These are phyloP conservation scores for Aphodius sticticus DNA, from an alignment of 2,888 invertebrate species.

Conservation along the genomic window DNA sequence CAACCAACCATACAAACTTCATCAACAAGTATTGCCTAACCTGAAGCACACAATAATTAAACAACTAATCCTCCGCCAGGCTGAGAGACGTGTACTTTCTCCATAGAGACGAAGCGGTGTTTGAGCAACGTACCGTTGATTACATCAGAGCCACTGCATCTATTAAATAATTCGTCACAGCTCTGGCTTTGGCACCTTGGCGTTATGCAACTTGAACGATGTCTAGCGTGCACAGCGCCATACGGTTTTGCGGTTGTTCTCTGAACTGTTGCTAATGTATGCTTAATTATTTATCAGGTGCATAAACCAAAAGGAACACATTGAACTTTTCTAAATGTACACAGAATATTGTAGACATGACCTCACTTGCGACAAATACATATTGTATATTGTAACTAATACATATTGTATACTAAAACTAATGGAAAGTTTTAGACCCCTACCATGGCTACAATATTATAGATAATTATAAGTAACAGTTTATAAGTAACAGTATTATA, in stretches of 20 bases:
- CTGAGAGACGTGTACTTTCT: neutral
- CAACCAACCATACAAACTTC: neutral
- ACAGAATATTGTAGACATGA: neutral
- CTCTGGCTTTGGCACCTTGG: neutral
- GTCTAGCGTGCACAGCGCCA: neutral
- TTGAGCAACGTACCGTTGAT: neutral
- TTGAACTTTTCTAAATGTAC: neutral
- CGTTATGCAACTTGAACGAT: neutral
- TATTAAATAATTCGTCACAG: constrained; percentile 4
- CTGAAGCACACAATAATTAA: neutral
- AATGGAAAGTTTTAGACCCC: too few relatives aligned
- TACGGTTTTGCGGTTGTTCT: neutral
- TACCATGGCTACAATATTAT: too few relatives aligned
- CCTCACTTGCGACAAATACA: neutral
- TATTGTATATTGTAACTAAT: too few relatives aligned
- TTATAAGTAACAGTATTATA: too few relatives aligned
- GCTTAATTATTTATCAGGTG: neutral
- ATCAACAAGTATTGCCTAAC: neutral
- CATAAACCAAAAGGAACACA: neutral
- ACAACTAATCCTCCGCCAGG: neutral
- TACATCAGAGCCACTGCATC: neutral
- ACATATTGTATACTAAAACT: too few relatives aligned
- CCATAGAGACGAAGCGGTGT: neutral
- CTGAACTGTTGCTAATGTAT: neutral
- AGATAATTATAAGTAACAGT: too few relatives aligned